Evolutionary conservation across 1,140 invertebrate genomes (phyloP).

Genomic region (Pollicipes pollicipes): DNA sequence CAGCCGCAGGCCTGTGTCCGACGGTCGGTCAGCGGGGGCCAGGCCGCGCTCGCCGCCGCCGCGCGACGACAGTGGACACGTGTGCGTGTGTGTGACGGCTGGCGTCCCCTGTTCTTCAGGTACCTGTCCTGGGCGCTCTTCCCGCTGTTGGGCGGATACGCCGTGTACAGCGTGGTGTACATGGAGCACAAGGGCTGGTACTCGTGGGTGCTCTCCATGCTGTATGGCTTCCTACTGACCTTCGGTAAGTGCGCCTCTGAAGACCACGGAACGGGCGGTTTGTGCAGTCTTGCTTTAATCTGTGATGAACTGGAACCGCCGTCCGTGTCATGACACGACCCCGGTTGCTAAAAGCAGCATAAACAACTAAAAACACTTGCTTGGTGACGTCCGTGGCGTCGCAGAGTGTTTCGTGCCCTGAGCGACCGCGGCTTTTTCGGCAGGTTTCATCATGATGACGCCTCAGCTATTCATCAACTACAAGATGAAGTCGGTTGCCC

Average conservation of each 20-base stretch:
- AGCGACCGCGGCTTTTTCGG: slow-evolving; percentile 14
- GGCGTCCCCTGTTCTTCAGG: slow-evolving; percentile 32
- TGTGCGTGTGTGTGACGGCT: too few relatives aligned
- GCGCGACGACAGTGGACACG: too few relatives aligned
- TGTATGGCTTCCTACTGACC: slow-evolving; percentile 94
- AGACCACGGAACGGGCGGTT: too few relatives aligned
- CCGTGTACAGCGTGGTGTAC: slow-evolving; percentile 80
- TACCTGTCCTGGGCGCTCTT: slow-evolving; percentile 93
- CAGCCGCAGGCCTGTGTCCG: too few relatives aligned
- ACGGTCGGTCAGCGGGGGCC: too few relatives aligned
- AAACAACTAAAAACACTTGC: slow-evolving; percentile 3
- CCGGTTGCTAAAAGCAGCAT: background rate
- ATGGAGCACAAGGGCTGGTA: slow-evolving; percentile 98
- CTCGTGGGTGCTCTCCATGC: slow-evolving; percentile 65
- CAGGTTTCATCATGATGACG: slow-evolving; percentile 99
- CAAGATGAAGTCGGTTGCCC: slow-evolving; percentile 95
- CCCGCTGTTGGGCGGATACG: slow-evolving; percentile 78
- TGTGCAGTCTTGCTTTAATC: too few relatives aligned
- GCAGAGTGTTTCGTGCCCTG: background rate
- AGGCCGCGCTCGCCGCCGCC: too few relatives aligned
- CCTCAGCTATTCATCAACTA: slow-evolving; percentile 98
- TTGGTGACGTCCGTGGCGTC: too few relatives aligned
- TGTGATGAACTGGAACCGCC: too few relatives aligned
- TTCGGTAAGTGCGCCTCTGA: slow-evolving; percentile 70
- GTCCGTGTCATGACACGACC: too few relatives aligned